Base-by-base conservation (phyloP, 53 echinoderm and acorn worm genomes). In the Paracentrotus lividus region DNA sequence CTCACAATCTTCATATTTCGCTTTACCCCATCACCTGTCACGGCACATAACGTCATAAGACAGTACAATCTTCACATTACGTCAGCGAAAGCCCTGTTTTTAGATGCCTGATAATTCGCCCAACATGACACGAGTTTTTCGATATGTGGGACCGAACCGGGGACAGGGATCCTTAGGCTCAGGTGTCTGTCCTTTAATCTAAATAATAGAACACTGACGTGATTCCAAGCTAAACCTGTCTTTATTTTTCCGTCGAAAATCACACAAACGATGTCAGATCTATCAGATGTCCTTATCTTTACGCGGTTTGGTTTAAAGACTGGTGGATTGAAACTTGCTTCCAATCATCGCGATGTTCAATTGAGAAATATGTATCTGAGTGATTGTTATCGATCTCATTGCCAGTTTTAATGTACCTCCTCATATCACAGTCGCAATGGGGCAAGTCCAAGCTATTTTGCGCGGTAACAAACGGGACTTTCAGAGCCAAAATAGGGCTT, bases 21-120 rank as follows among this genome's bases (percentile, higher is more conserved):
- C 85, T 52, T 52, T 29, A 49, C 85, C 85, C 26, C 31, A 49
- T 85, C 85, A 85, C 9, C 85, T 85, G 85, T 85, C 85, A 85
- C 49, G 52, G 27, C 49, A 20, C 85, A 85, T 85, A 85, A 49
- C 29, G 29, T 51, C 52, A 49, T 26, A 10, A 49, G 85, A 85
- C 85, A 85, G n/a, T 3, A 49, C 85, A 52, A 85, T 85, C 72
- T 47, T 52, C 85, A 20, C 26, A 85, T 85, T 49, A 85, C 85
- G 85, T 85, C 85, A 85, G 52, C 72, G 85, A 85, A 85, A 52
- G 27, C 27, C n/a, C 44, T 10, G 34, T 84, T 84, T 21, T 24
- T 24, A 34, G 47, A 44, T 49, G 49, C 9, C 36, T n/a, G 40
- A 15, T 85, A 85, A 85, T n/a, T n/a, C 85, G 18, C 47, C 31